Base-by-base conservation (phyloP, 2,888 invertebrate species). In the Orthosia gracilis region DNA sequence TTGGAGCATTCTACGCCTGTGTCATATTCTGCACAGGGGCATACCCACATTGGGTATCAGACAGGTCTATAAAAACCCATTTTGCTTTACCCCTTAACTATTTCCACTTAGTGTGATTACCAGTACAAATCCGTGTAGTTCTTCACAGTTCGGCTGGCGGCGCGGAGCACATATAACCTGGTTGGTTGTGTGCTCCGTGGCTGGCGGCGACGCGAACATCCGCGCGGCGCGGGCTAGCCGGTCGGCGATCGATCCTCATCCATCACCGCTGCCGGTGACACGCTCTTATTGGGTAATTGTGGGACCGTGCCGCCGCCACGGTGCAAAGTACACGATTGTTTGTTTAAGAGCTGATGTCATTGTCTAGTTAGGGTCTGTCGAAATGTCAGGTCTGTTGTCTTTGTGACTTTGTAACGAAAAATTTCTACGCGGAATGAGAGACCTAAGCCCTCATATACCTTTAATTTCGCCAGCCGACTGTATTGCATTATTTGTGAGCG, bases 231-330 rank as follows among this genome's bases (percentile, higher is more conserved):
- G 55, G 50, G 69, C 77, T 31, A 31, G 81, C 73, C 72, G 63
- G 73, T 40, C 61, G 61, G 66, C 54, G 80, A 84, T 86, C 88
- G 88, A 83, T 87, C 84, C 80, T 85, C 86, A 89, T 88, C 87
- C 88, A 89, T 89, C 88, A 88, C 70, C 65, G 52, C 63, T 74
- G 80, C 71, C 76, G 82, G 78, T 76, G 87, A 84, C 88, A 87
- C 74, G 52, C 77, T 72, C 77, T 84, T 87, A 87, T 86, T 87
- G 84, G 84, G 82, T 89, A 89, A 91, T 87, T 84, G 90, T 90
- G 90, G 87, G 90, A 90, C 17, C 61, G 78, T 62, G 68, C 4
- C 52, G 12, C 26, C 59, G 74, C 17, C 65, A 69, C 74, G 73
- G 87, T 65, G 58, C 87, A 79, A 86, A 85, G 84, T 85, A 85